Base-by-base conservation (phyloP, 2,113 vertebrate genomes). In the Labeo rohita region DNA sequence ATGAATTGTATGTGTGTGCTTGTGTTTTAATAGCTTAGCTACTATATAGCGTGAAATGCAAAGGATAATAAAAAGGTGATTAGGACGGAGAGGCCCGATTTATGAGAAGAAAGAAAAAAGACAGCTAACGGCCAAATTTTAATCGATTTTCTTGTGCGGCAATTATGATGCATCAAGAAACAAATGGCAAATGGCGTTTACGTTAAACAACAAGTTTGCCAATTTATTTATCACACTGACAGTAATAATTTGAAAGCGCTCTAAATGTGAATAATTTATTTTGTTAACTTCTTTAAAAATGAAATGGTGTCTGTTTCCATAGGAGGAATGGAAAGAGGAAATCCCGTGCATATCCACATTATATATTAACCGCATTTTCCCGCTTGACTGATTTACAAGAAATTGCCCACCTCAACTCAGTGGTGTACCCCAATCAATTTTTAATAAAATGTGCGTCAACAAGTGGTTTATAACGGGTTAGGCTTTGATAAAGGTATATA, bases 21-120 rank as follows among this genome's bases (percentile, higher is more conserved):
- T 93, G 95, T 94, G 94, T 93, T 68, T 83, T 83, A 79, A 18
- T 81, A 73, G 65, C 6, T 83, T 21, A 59, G 28, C 77, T 54
- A 39, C 47, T 8, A 49, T 28, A 1, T 23, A 15, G 79, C 13
- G 49, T 66, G 56, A 28, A 80, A 78, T 49, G 3, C 6, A 47
- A 18, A 52, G 23, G 34, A 5, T 56, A 52, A 54, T 75, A 15
- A 3, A 73, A 72, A 56, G 34, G 8, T 78, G 47, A 34, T 16
- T 54, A 63, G 47, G 73, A 75, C 28, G 75, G 23, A 54, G 23
- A 56, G 23, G 75, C 49, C 28, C 34, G 43, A 28, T 45, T 61
- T 13, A 80, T 43, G 21, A 13, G 6, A 39, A 34, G 6, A 49
- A 12, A 52, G 28, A 34, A 7, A 79, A 45, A 18, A 21, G 4